A percentile compares a stretch with the other conserved stretches of the same genome.
phyloP scores from a whole-genome alignment of 2,888 invertebrate genomes.

The Drosophila siamana region DNA sequence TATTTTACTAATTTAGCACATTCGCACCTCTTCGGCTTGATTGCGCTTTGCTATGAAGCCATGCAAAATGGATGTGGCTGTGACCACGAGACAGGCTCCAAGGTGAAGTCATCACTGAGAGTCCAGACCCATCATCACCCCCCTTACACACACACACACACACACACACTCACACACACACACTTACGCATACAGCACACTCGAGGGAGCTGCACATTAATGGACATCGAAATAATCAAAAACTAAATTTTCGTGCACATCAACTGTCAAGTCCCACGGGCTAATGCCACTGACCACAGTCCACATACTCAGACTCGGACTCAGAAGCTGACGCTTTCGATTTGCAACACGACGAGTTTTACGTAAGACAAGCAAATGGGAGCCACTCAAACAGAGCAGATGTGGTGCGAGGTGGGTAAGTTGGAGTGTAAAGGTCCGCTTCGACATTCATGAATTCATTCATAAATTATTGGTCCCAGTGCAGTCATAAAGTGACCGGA shows the following conservation, averaged over 20 bases:
- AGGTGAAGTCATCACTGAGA: conserved; percentile 41
- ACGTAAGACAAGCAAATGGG: conserved; percentile 34
- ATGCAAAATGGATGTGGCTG: conserved; percentile 55
- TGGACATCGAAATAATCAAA: conserved; percentile 80
- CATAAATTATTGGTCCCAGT: conserved; percentile 81
- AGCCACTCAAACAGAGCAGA: conserved; percentile 20
- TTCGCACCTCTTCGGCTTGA: conserved; percentile 72
- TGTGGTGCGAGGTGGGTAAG: neutral
- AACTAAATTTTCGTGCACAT: conserved; percentile 66
- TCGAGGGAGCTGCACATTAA: conserved; percentile 73
- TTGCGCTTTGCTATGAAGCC: conserved; percentile 51
- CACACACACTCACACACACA: conserved; percentile 7
- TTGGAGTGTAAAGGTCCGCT: conserved; percentile 34
- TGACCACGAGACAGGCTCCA: conserved; percentile 29
- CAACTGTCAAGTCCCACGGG: conserved; percentile 54
- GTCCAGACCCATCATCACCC: conserved; percentile 33
- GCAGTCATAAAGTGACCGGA: conserved; percentile 77
- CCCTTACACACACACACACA: conserved; percentile 1
- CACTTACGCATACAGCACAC: conserved; percentile 42
- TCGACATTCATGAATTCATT: conserved; percentile 81
- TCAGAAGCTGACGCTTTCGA: conserved; percentile 63
- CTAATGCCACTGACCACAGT: conserved; percentile 2
- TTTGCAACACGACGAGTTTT: conserved; percentile 30
- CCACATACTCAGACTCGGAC: neutral
- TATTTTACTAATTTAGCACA: conserved; percentile 77